Evolutionary conservation across 2,797 vertebrate genomes (phyloP), one percentile per base, ranked within the genome.

Genomic region (Hyperoplus immaculatus): DNA sequence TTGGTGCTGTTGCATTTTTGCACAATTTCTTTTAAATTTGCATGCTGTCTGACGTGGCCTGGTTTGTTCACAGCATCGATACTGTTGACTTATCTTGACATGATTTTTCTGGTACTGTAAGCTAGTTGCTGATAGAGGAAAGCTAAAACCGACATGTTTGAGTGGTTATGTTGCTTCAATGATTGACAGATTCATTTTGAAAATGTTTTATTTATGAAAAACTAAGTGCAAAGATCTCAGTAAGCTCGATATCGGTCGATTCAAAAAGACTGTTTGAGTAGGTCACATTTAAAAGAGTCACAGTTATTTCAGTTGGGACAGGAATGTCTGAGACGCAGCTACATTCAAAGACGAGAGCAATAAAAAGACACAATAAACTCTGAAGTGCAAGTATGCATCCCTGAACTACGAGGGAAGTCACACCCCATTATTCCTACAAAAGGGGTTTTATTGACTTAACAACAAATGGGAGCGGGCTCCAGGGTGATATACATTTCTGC

Each of bases 301-400:
- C 46, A 55, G 53, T 82, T 43, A 29, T 60, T 57, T 78, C 8
- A 9, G 11, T 72, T 46, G 39, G 59, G 51, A 38, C 54, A 39
- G 79, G 78, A 87, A 86, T 84, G 77, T 78, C 59, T 67, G 38
- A 76, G 36, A 59, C 16, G 12, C 61, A 73, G 65, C 57, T 54
- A 51, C 55, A 70, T 77, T 78, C 72, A 84, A 79, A 67, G 50
- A 59, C 76, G 61, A 74, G 59, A 59, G 64, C 69, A 81, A 66
- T 79, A 84, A 89, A 29, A 90, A 88, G 54, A 42, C n/a, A 78
- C 67, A 50, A 76, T 84, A 80, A 87, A 84, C 64, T 64, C 55
- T 81, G 46, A 76, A 73, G 83, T 90, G 80, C 61, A 81, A 82
- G 70, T 75, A 57, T 75, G 56, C 65, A 72, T 80, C 75, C 81